These are phyloP conservation scores for Diabrotica undecimpunctata DNA, from an alignment of 1,140 invertebrate species.

Conservation along the genomic window DNA sequence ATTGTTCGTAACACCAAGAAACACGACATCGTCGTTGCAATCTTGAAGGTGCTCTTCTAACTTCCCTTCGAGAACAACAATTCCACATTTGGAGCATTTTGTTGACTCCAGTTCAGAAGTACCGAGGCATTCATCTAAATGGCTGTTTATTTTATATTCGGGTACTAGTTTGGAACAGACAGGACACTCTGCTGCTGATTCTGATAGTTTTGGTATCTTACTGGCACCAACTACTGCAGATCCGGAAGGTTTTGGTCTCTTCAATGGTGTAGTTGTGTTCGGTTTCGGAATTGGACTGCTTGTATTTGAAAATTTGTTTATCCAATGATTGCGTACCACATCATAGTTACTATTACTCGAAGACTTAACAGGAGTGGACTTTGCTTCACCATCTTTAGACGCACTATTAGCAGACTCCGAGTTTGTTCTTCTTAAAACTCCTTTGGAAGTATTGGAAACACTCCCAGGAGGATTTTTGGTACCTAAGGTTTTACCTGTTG, in stretches of 20 bases:
- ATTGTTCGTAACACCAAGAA: constrained; percentile 25
- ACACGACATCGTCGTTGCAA: constrained; percentile 41
- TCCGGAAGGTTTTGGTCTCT: constrained; percentile 17
- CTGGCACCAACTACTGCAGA: too few relatives aligned
- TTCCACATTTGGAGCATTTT: constrained; percentile 43
- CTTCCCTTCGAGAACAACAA: constrained; percentile 35
- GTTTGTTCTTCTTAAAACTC: too few relatives aligned
- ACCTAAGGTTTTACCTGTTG: too few relatives aligned
- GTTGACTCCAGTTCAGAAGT: constrained; percentile 20
- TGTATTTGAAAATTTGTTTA: constrained; percentile 46
- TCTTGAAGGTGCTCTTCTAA: constrained; percentile 49
- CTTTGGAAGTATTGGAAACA: too few relatives aligned
- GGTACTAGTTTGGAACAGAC: constrained; percentile 56
- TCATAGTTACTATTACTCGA: constrained; percentile 35
- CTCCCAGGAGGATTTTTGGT: too few relatives aligned
- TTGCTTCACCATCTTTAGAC: neutral
- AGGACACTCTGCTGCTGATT: constrained; percentile 51
- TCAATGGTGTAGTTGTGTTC: constrained; percentile 9
- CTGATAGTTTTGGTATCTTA: constrained; percentile 16
- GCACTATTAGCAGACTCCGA: neutral
- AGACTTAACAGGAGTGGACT: neutral
- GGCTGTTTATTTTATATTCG: constrained; percentile 51
- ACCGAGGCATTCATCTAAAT: constrained; percentile 59
- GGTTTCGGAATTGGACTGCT: constrained; percentile 10
- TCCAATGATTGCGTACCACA: constrained; percentile 53